Base-by-base conservation (phyloP, 2,888 invertebrate genomes). In the Helleia helle region DNA sequence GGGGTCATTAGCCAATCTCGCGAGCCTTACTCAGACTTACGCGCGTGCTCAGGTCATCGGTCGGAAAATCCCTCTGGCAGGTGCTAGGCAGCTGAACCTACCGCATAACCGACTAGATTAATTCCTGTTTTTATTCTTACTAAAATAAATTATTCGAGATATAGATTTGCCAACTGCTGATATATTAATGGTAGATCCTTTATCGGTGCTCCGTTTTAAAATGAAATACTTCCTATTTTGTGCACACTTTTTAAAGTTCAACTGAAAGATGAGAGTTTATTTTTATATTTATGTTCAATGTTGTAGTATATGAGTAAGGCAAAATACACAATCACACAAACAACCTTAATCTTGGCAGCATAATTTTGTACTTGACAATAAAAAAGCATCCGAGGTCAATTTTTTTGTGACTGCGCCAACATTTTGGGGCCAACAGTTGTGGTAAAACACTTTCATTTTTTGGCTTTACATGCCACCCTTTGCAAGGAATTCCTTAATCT, bases 31-130 rank as follows among this genome's bases (percentile, higher is more conserved):
- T 8, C 22, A 22, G 22, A 12, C 34, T 9, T 17, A 13, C 27
- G 17, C 28, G 31, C 38, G 36, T 27, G 36, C 27, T 43, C 51
- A 50, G 65, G 65, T 69, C 63, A 62, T 55, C 50, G 67, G 14
- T 62, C 71, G 56, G 55, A 56, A 71, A 68, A 71, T 69, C 71
- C 63, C 55, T 56, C 55, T 52, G 47, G 62, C 71, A 71, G 71
- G 71, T 71, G 71, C 48, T 38, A 9, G 55, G 59, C 71, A 66
- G 59, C 57, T 71, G 66, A 27, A 25, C 34, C 22, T 5, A 5
- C 22, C 22, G 22, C 8, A n/a, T 12, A 34, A 34, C 34, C 11
- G 34, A 34, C 18, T 34, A 34, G 34, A 34, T 34, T 34, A 34
- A 34, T 34, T 34, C 34, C 22, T 34, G 34, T 34, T 34, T 34